Evolutionary conservation across 2,113 vertebrate genomes (phyloP).

Genomic region (Platysternon megacephalum): DNA sequence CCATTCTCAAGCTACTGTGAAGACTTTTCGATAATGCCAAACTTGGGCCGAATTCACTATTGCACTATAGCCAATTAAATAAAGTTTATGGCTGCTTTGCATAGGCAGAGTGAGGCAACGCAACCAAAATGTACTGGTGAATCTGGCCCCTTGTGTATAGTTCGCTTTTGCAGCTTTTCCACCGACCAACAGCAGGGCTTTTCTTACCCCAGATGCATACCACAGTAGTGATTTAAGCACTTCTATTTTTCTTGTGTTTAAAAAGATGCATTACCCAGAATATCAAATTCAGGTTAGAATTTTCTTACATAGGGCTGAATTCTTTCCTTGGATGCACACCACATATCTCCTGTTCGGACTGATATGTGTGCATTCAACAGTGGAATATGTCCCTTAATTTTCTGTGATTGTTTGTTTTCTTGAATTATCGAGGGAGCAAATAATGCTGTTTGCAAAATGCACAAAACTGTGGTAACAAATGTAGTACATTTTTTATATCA

Average conservation of each 20-base stretch:
- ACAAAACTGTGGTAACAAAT: neutral
- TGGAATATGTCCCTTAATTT: neutral
- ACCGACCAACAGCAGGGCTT: neutral
- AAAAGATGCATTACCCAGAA: neutral
- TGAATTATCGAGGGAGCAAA: neutral
- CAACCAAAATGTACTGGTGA: neutral
- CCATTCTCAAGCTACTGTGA: neutral
- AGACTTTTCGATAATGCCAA: neutral
- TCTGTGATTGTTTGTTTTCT: neutral
- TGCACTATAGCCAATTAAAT: neutral
- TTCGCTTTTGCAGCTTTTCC: neutral
- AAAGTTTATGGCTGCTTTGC: neutral
- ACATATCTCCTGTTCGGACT: neutral
- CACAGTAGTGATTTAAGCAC: neutral
- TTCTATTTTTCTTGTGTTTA: neutral
- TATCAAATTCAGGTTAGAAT: neutral
- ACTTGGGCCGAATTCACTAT: neutral
- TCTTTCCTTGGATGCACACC: neutral
- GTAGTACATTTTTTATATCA: accelerated
- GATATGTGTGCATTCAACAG: neutral
- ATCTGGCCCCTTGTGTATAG: neutral
- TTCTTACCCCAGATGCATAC: neutral
- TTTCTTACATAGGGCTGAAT: neutral
- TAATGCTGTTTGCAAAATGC: neutral
- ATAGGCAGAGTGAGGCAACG: neutral